phyloP scores from a whole-genome alignment of 2,888 invertebrate genomes.

The Dasypolia templi region DNA sequence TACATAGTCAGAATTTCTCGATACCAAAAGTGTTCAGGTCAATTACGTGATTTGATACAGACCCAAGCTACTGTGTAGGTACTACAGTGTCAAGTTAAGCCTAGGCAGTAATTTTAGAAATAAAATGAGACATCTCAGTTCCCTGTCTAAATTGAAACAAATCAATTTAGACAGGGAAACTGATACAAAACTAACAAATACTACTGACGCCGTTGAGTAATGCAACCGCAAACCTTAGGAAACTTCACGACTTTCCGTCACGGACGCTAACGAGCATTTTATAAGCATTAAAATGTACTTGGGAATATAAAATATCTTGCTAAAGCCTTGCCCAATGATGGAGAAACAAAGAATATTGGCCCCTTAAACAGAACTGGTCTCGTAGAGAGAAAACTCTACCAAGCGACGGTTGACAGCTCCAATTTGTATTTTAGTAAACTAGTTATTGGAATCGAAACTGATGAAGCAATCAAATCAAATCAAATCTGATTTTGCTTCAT shows the following conservation, averaged over 20 bases:
- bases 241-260: constrained; percentile 60
- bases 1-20: constrained; percentile 13
- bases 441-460: constrained; percentile 4
- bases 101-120: not conserved
- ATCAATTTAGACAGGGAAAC: constrained; percentile 36
- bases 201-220: constrained; percentile 36
- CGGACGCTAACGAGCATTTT: constrained; percentile 56
- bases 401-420: not conserved
- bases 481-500: too few species aligned
- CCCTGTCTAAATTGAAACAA: too few species aligned
- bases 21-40: constrained; percentile 13
- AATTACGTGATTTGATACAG: constrained; percentile 4
- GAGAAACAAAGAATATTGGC: constrained; percentile 14
- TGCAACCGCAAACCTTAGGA: constrained; percentile 52
- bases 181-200: constrained; percentile 26
- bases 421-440: constrained; percentile 33
- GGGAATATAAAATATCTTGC: constrained; percentile 3
- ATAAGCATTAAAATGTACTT: constrained; percentile 41
- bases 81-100: not conserved
- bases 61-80: not conserved
- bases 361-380: not conserved
- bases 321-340: constrained; percentile 19
- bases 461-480: constrained; percentile 20
- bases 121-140: too few species aligned
- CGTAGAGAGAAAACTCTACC: not conserved